Evolutionary conservation across 2,113 vertebrate genomes (phyloP), one percentile per base, ranked within the genome.

Genomic region (Solea senegalensis): DNA sequence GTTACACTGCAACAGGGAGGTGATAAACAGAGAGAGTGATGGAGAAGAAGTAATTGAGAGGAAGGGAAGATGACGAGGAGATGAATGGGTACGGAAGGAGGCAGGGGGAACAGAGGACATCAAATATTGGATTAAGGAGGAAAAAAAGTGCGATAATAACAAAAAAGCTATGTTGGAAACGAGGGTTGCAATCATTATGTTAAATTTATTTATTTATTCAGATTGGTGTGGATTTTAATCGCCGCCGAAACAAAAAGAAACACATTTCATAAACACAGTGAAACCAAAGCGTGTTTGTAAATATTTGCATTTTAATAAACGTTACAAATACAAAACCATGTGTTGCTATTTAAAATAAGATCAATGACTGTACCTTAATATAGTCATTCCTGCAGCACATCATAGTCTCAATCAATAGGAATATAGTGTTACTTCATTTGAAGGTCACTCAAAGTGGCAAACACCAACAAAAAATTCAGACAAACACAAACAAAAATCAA

Each of bases 1-100:
- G 86, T 90, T 83, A 74, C 69, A 78, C 62, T 68, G 79, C 70
- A 81, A 85, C 61, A 77, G 71, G 26, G 74, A 76, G 65, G 67
- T 58, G 78, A 86, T 67, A 53, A 74, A 78, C 68, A 55, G 45
- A 56, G 16, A 46, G 43, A 12, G 43, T 0, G 39, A 9, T 5
- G n/a, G 14, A 49, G 39, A 41, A 66, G 27, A 48, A 21, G 16
- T n/a, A 34, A 65, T 50, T 58, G 48, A 76, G 41, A 39, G 26
- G 21, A 51, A 58, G 9, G 26, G 21, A 51, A 58, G 9, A 56
- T 16, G 53, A 65, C 43, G 39, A 39, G 48, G 12, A 4, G 44
- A 16, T 50, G 21, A 3, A 40, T 15, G 28, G 16, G 15, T 8
- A 44, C 43, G 16, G 8, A 54, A 59, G 12, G 12, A 51, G 21